These are phyloP conservation scores for Amphipyra berbera DNA, from an alignment of 2,888 invertebrate species.

Conservation along the genomic window DNA sequence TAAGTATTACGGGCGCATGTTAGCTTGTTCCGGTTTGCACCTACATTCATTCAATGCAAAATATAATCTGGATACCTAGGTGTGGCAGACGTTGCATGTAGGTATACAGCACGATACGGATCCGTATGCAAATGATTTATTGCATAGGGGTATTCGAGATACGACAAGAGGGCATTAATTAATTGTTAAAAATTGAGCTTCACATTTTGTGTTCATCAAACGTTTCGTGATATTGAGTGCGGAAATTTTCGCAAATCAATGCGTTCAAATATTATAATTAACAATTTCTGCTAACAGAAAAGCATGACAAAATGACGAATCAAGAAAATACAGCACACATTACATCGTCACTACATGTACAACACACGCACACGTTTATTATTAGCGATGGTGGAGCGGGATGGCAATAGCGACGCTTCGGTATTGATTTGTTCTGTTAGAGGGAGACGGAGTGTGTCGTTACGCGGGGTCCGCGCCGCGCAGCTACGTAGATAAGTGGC, in stretches of 20 bases:
- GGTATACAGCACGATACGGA: slow-evolving; percentile 1
- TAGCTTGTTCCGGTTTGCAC: slow-evolving; percentile 9
- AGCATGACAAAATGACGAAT: slow-evolving; percentile 64
- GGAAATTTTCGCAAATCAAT: neutral
- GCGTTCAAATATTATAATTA: slow-evolving; percentile 5
- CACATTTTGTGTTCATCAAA: neutral
- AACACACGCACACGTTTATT: slow-evolving; percentile 74
- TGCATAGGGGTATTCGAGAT: slow-evolving; percentile 9
- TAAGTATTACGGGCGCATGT: slow-evolving; percentile 10
- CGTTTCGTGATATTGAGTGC: neutral
- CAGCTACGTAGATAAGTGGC: slow-evolving; percentile 79
- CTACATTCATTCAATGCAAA: slow-evolving; percentile 31
- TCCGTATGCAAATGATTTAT: slow-evolving; percentile 16
- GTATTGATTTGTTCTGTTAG: slow-evolving; percentile 75
- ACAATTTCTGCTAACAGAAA: slow-evolving; percentile 42
- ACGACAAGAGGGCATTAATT: neutral
- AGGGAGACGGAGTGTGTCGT: slow-evolving; percentile 68
- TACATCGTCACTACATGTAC: slow-evolving; percentile 53
- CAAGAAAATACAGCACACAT: slow-evolving; percentile 73
- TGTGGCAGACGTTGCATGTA: slow-evolving; percentile 3
- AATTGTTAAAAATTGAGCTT: neutral
- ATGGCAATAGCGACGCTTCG: slow-evolving; percentile 63
- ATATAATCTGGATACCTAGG: slow-evolving; percentile 10
- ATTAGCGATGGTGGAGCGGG: slow-evolving; percentile 77
- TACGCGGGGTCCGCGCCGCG: slow-evolving; percentile 67